Base-by-base conservation (phyloP, 2,113 vertebrate genomes). In the Pogonocichla stellata region DNA sequence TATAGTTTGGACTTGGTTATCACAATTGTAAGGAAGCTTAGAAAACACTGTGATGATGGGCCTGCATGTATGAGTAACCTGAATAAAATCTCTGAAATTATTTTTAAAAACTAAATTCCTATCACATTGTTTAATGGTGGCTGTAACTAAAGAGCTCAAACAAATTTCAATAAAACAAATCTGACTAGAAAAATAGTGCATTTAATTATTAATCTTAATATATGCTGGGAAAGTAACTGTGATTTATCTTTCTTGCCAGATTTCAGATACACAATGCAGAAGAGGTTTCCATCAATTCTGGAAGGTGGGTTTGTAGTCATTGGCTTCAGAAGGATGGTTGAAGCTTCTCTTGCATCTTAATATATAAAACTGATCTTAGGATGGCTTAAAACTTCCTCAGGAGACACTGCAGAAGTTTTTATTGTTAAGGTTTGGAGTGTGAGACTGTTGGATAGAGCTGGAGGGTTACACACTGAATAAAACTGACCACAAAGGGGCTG, bases 211-310 rank as follows among this genome's bases (percentile, higher is more conserved):
- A 8, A 14, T 50, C 47, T 80, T 83, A 80, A 88, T 62, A 57
- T 48, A 80, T 6, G 2, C 12, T 80, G 28, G 12, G 14, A 78
- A 62, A 74, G 29, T 93, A 83, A 93, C 62, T 36, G 18, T 62
- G 47, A 62, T 75, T 67, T 78, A 12, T 86, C n/a, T 93, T 93
- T 78, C 57, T 73, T 85, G 22, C 47, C 95, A 99, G 98, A 99
- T 92, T 98, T 99, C 97, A 98, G 98, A 80, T 90, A 90, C 60
- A 98, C 97, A 56, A 96, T 99, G 98, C 98, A 97, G 83, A 97
- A 86, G 78, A 98, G 83, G 82, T 98, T 98, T 28, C 98, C 99
- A 8, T 98, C 97, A 6, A 75, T 99, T 69, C 96, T 99, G 14
- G 98, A 99, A 98, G 98, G 99, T 99, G 88, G 43, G 96, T 95